A percentile compares a stretch with the other conserved stretches of the same genome.
These are phyloP conservation scores for Aphelocoma californica DNA, from an alignment of 2,797 vertebrate genomes.

Conservation along the genomic window DNA sequence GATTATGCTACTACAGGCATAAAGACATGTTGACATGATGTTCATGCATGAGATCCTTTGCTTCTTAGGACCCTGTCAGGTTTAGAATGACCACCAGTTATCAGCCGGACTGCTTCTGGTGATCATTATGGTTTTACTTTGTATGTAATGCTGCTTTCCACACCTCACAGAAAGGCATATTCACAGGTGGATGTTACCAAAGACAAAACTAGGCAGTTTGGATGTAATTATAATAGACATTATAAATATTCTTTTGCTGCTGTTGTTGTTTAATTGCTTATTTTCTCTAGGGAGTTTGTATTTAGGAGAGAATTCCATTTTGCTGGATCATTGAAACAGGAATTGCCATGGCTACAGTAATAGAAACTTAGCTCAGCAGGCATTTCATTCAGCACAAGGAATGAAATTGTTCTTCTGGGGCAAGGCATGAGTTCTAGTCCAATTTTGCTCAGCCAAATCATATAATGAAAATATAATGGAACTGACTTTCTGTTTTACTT, in stretches of 20 bases:
- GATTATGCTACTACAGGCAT: background rate
- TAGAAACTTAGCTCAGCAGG: background rate
- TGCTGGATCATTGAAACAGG: background rate
- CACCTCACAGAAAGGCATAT: background rate
- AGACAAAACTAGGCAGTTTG: background rate
- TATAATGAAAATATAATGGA: background rate
- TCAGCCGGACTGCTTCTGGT: background rate
- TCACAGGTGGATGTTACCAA: background rate
- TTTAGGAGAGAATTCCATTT: conserved; percentile 21
- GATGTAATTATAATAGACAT: background rate
- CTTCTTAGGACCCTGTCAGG: background rate
- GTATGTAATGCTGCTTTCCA: background rate
- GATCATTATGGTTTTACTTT: background rate
- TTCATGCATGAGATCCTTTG: background rate
- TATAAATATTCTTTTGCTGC: background rate
- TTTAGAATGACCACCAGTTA: background rate
- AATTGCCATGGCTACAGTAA: conserved; percentile 22
- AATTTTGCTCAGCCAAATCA: background rate
- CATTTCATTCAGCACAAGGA: background rate
- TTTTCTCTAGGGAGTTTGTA: background rate
- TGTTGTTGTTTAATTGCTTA: background rate
- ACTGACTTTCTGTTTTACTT: background rate
- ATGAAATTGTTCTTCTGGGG: conserved; percentile 13
- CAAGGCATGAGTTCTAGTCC: background rate
- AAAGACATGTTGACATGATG: background rate